phyloP scores from a whole-genome alignment of 2,113 vertebrate species.

The Cettia cetti region DNA sequence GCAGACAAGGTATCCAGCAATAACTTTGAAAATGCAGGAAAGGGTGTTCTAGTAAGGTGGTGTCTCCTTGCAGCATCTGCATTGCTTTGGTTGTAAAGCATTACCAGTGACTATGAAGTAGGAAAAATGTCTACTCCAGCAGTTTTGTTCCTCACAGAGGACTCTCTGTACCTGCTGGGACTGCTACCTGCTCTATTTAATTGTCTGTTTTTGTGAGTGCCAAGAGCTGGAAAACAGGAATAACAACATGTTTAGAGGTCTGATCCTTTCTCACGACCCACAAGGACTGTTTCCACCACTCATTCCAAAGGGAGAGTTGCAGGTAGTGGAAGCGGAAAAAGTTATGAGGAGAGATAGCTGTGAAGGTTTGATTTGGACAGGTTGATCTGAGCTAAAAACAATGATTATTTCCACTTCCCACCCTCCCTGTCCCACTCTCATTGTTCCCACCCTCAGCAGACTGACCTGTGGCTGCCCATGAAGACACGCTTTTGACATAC shows the following conservation, averaged over 20 bases:
- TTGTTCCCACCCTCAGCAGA: not conserved
- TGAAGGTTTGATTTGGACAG: constrained; percentile 48
- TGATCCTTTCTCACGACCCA: constrained; percentile 64
- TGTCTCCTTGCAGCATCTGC: not conserved
- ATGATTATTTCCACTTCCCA: constrained; percentile 25
- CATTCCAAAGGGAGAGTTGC: constrained; percentile 35
- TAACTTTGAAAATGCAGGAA: not conserved
- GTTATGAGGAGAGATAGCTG: constrained; percentile 49
- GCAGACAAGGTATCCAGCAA: not conserved
- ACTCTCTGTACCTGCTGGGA: constrained; percentile 6
- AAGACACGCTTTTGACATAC: not conserved
- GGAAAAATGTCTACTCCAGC: constrained; percentile 1
- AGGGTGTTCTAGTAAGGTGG: not conserved
- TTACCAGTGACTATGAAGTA: not conserved
- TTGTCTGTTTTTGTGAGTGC: constrained; percentile 28
- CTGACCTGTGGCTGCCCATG: not conserved
- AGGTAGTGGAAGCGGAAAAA: constrained; percentile 61
- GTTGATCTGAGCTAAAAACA: constrained; percentile 14
- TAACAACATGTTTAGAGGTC: constrained; percentile 47
- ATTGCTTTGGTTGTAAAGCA: not conserved
- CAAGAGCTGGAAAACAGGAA: constrained; percentile 45
- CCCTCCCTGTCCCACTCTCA: not conserved
- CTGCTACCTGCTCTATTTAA: constrained; percentile 22
- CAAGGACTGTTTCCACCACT: constrained; percentile 53
- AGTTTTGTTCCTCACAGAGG: constrained; percentile 1